These are phyloP conservation scores for Lepidurus packardi DNA, from an alignment of 1,140 invertebrate species.

Conservation along the genomic window DNA sequence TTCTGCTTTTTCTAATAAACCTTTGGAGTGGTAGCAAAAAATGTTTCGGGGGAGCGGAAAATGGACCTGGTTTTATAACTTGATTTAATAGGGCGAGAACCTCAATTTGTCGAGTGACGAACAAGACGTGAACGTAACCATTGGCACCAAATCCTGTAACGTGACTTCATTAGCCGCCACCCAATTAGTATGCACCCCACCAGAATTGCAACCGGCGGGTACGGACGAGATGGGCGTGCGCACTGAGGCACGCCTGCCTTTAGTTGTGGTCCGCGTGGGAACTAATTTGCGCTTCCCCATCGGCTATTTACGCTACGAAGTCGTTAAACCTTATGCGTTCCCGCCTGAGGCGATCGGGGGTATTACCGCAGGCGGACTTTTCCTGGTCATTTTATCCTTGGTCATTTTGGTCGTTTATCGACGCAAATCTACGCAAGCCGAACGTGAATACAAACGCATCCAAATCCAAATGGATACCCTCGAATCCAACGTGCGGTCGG, in stretches of 20 bases:
- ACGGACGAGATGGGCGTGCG: conserved; percentile 79
- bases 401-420: conserved; percentile 81
- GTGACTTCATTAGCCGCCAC: conserved; percentile 82
- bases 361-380: conserved; percentile 71
- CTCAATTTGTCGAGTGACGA: conserved; percentile 86
- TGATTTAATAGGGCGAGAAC: conserved; percentile 63
- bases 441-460: conserved; percentile 92
- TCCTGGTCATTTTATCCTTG: conserved; percentile 76
- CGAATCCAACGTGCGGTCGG: conserved; percentile 93
- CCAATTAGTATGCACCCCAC: conserved; percentile 84
- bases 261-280: conserved; percentile 86
- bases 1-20: background rate
- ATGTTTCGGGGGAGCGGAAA: background rate
- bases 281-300: conserved; percentile 77
- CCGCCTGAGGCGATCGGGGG: conserved; percentile 79
- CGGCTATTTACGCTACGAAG: conserved; percentile 79
- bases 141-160: conserved; percentile 81
- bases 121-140: conserved; percentile 85
- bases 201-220: conserved; percentile 71
- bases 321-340: conserved; percentile 74
- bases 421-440: conserved; percentile 87
- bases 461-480: conserved; percentile 99
- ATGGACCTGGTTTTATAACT: conserved; percentile 33
- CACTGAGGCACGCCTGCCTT: conserved; percentile 66
- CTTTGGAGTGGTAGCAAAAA: conserved; percentile 19